phyloP scores from a whole-genome alignment of 2,888 invertebrate species.

The Harpalus rubripes region DNA sequence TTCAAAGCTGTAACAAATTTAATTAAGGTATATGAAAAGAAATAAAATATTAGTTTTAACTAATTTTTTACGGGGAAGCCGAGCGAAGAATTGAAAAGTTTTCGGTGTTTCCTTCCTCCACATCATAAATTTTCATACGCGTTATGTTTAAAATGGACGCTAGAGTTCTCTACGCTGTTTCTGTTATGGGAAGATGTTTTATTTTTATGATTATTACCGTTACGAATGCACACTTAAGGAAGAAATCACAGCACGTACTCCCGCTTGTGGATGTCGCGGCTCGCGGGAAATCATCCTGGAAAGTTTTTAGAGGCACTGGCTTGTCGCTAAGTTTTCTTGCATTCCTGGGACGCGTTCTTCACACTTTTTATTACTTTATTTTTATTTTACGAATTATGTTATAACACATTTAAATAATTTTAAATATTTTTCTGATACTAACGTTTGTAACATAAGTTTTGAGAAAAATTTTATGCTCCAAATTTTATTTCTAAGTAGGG shows the following conservation, averaged over 20 bases:
- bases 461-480: too few species aligned
- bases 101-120: not conserved
- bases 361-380: not conserved
- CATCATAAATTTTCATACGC: conserved; percentile 57
- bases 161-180: conserved; percentile 50
- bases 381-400: conserved; percentile 2
- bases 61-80: conserved; percentile 12
- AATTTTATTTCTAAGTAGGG: too few species aligned
- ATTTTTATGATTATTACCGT: conserved; percentile 64
- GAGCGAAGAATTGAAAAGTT: conserved; percentile 55
- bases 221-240: conserved; percentile 54
- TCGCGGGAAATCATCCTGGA: conserved; percentile 57
- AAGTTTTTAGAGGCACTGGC: conserved; percentile 43
- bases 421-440: not conserved
- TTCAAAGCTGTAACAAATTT: not conserved
- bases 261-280: not conserved
- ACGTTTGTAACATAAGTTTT: too few species aligned
- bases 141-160: conserved; percentile 54
- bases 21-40: not conserved
- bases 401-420: not conserved
- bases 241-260: conserved; percentile 42
- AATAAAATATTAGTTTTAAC: not conserved
- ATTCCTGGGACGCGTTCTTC: not conserved
- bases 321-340: conserved; percentile 24
- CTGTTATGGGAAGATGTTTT: conserved; percentile 50